phyloP scores from a whole-genome alignment of 2,888 invertebrate species.

The Gonocerus acuteangulatus region DNA sequence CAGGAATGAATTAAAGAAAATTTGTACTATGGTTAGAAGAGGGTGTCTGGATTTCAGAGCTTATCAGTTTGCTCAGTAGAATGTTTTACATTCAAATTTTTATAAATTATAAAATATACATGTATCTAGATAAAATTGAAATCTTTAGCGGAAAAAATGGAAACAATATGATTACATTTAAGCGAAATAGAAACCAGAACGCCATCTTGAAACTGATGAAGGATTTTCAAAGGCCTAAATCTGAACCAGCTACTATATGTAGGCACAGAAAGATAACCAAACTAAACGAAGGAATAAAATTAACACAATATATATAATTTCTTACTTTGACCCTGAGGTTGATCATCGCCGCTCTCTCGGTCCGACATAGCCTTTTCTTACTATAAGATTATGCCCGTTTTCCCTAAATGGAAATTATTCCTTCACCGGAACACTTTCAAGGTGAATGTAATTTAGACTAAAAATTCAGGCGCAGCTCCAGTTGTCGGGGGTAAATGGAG shows the following conservation, averaged over 20 bases:
- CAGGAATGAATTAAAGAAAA: too few species aligned
- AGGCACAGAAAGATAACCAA: not conserved
- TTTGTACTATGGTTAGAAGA: too few species aligned
- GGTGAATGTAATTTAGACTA: not conserved
- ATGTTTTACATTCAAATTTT: not conserved
- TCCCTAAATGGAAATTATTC: slow-evolving; percentile 35
- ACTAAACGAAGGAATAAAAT: slow-evolving; percentile 4
- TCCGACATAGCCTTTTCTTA: slow-evolving; percentile 41
- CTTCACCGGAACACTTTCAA: slow-evolving; percentile 30
- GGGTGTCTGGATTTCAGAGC: not conserved
- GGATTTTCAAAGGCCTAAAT: slow-evolving; percentile 29
- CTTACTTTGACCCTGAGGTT: slow-evolving; percentile 44
- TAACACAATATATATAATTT: slow-evolving; percentile 9
- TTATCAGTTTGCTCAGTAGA: not conserved
- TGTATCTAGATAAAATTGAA: not conserved
- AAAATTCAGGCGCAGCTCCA: slow-evolving; percentile 1
- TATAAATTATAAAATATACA: not conserved
- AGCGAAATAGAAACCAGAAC: slow-evolving; percentile 31
- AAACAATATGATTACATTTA: slow-evolving; percentile 14
- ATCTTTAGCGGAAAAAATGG: not conserved
- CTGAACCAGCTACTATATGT: not conserved
- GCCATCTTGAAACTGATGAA: slow-evolving; percentile 34
- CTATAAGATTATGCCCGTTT: slow-evolving; percentile 39
- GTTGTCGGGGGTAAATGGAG: not conserved
- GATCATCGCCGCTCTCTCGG: slow-evolving; percentile 44